A percentile compares a stretch with the other conserved stretches of the same genome.
Conservation (phyloP, 2,888 invertebrate genomes). For the Axea sp. region DNA sequence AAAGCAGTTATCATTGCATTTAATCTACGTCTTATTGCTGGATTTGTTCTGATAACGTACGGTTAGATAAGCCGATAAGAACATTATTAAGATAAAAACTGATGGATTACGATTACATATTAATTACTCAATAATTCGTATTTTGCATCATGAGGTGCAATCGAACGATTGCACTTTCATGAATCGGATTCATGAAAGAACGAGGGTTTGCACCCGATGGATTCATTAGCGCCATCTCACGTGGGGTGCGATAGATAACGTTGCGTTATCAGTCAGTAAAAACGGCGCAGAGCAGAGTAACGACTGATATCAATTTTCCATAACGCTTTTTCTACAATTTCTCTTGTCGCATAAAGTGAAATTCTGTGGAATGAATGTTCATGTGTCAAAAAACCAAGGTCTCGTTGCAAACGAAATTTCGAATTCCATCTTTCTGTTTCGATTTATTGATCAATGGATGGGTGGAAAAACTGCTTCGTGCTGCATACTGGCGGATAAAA, state of each 20-base stretch:
- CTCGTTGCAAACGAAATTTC: too few relatives aligned
- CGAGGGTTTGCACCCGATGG: neutral
- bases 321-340: neutral
- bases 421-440: slow-evolving; percentile 34
- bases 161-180: slow-evolving; percentile 5
- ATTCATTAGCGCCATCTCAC: slow-evolving; percentile 66
- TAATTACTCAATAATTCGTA: too few relatives aligned
- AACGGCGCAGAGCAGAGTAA: slow-evolving; percentile 5
- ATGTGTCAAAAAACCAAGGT: too few relatives aligned
- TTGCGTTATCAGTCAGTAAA: slow-evolving; percentile 35
- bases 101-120: slow-evolving; percentile 23
- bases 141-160: too few relatives aligned
- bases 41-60: slow-evolving; percentile 18
- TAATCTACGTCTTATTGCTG: slow-evolving; percentile 29
- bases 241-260: slow-evolving; percentile 50
- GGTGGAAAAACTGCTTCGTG: slow-evolving; percentile 49
- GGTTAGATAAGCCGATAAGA: slow-evolving; percentile 26
- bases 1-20: slow-evolving; percentile 22
- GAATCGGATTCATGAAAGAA: too few relatives aligned
- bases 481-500: slow-evolving; percentile 64
- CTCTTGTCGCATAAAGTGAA: too few relatives aligned
- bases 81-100: slow-evolving; percentile 19
- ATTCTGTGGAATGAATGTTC: too few relatives aligned
- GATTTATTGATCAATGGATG: slow-evolving; percentile 16
- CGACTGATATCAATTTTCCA: slow-evolving; percentile 5